A percentile compares a stretch with the other conserved stretches of the same genome.
Conservation (phyloP, 2,888 invertebrate species). For the Troides oblongomaculatus region DNA sequence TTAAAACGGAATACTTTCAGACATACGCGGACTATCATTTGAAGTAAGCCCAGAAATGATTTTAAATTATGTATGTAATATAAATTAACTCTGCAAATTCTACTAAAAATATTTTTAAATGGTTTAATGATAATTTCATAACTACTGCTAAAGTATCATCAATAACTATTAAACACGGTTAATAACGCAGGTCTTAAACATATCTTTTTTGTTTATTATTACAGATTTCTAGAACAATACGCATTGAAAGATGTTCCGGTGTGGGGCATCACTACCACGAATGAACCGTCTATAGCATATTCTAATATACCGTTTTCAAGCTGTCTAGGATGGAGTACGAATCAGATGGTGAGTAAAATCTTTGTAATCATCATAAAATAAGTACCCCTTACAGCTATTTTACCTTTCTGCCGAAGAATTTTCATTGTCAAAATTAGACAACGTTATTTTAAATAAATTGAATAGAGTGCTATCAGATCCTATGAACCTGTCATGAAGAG, state of each 20-base stretch:
- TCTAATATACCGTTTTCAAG: constrained; percentile 78
- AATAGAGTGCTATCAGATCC: no score
- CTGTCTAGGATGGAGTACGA: constrained; percentile 85
- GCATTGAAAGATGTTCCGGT: constrained; percentile 77
- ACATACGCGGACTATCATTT: constrained; percentile 88
- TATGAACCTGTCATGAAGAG: no score
- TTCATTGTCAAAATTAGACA: no score
- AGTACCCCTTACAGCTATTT: background rate
- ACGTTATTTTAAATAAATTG: no score
- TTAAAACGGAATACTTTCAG: constrained; percentile 81
- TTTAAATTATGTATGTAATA: background rate
- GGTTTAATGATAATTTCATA: no score
- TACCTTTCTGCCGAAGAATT: background rate
- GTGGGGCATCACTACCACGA: constrained; percentile 92
- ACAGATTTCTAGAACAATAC: constrained; percentile 86
- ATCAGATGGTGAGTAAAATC: constrained; percentile 58
- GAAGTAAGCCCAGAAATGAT: constrained; percentile 60
- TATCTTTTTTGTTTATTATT: background rate
- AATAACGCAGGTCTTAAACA: no score
- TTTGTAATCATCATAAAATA: background rate
- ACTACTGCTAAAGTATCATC: no score
- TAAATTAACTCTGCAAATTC: no score
- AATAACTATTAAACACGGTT: no score
- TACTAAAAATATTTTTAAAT: no score
- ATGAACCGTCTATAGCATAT: constrained; percentile 86